These are phyloP conservation scores for Coranthus polyacanthus DNA, from an alignment of 2,797 vertebrate genomes.

Conservation along the genomic window DNA sequence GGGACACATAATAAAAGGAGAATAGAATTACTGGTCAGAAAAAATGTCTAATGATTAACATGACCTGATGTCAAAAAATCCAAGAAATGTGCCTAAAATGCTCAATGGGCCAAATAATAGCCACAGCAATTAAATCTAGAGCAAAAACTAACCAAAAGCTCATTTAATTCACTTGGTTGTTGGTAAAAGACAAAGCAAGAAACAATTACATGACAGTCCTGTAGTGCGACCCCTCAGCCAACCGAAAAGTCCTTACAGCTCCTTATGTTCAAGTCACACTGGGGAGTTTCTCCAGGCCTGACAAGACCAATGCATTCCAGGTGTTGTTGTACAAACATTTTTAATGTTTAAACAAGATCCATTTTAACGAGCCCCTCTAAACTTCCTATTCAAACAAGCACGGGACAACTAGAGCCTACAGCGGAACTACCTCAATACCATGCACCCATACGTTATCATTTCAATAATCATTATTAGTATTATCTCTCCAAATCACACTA, in stretches of 20 bases:
- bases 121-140: neutral
- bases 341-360: conserved; percentile 54
- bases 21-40: no score
- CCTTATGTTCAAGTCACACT: conserved; percentile 22
- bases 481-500: conserved; percentile 45
- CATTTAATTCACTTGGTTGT: neutral
- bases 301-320: conserved; percentile 69
- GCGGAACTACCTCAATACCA: neutral
- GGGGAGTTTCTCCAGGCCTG: conserved; percentile 56
- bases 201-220: conserved; percentile 29
- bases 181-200: neutral
- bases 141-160: conserved; percentile 1
- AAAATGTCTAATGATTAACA: neutral
- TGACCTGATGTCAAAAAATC: neutral
- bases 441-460: conserved; percentile 8
- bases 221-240: conserved; percentile 4
- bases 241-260: conserved; percentile 26
- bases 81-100: no score
- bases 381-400: conserved; percentile 47
- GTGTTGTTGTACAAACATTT: conserved; percentile 67
- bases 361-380: conserved; percentile 54
- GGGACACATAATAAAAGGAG: conserved; percentile 17
- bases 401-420: neutral
- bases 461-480: conserved; percentile 44
- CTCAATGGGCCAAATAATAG: conserved; percentile 4